A percentile compares a stretch with the other conserved stretches of the same genome.
phyloP scores from a whole-genome alignment of 2,888 invertebrate genomes.

The Drosophila cognata region DNA sequence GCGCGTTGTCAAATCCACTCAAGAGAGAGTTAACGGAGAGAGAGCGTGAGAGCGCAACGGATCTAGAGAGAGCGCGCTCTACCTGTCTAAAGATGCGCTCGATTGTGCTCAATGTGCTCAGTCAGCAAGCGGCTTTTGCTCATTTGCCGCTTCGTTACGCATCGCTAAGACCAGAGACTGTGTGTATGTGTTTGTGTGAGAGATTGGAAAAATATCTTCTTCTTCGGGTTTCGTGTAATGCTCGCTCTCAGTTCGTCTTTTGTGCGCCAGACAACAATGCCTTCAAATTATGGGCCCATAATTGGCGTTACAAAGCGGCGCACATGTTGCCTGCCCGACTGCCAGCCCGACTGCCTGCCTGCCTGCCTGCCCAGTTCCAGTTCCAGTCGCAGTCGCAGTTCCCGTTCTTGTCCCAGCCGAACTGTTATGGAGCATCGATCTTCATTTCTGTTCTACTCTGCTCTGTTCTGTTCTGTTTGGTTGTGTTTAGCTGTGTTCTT shows the following conservation, averaged over 20 bases:
- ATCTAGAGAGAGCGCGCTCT: slow-evolving; percentile 33
- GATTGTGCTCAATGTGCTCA: slow-evolving; percentile 32
- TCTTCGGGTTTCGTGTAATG: slow-evolving; percentile 38
- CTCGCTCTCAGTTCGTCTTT: slow-evolving; percentile 52
- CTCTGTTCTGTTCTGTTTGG: slow-evolving; percentile 17
- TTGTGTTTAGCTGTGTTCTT: slow-evolving; percentile 43
- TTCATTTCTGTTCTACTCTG: slow-evolving; percentile 57
- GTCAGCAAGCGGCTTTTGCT: slow-evolving; percentile 48
- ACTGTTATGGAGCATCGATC: slow-evolving; percentile 74
- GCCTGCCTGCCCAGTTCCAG: slow-evolving; percentile 17
- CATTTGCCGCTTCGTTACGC: slow-evolving; percentile 82
- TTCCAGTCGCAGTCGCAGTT: slow-evolving; percentile 32
- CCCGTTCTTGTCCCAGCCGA: slow-evolving; percentile 44
- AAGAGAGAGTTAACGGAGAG: slow-evolving; percentile 47
- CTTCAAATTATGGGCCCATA: slow-evolving; percentile 82
- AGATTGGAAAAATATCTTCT: slow-evolving; percentile 61
- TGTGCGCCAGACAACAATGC: slow-evolving; percentile 77
- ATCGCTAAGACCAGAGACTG: slow-evolving; percentile 49
- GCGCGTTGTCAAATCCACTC: slow-evolving; percentile 58
- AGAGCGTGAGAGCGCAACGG: slow-evolving; percentile 3
- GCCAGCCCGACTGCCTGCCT: slow-evolving; percentile 25
- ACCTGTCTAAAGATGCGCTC: slow-evolving; percentile 59
- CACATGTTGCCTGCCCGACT: slow-evolving; percentile 63
- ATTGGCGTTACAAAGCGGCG: slow-evolving; percentile 83
- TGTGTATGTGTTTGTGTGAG: slow-evolving; percentile 14